phyloP scores from a whole-genome alignment of 1,140 invertebrate genomes.

The Chelonus insularis region DNA sequence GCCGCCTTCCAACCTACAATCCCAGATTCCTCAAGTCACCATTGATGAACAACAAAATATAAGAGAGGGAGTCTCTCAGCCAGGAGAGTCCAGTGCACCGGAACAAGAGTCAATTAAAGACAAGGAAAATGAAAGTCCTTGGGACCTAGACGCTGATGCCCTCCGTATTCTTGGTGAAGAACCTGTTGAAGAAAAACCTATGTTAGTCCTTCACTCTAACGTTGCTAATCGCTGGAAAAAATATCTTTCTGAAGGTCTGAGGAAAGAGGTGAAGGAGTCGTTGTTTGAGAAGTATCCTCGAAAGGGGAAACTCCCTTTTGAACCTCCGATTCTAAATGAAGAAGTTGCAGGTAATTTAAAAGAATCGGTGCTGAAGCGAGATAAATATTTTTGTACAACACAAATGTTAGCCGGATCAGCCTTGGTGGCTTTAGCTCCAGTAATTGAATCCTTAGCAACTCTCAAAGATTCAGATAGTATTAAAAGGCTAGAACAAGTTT shows the following conservation, averaged over 20 bases:
- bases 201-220: not conserved
- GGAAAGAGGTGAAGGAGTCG: not conserved
- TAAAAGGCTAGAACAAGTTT: not conserved
- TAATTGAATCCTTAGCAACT: not conserved
- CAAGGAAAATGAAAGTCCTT: not conserved
- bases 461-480: not conserved
- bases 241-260: not conserved
- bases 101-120: not conserved
- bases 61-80: not conserved
- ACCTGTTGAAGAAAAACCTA: not conserved
- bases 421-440: not conserved
- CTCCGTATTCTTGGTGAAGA: not conserved
- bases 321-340: slow-evolving; percentile 3
- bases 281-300: not conserved
- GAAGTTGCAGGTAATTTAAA: slow-evolving; percentile 6
- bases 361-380: not conserved
- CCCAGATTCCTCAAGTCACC: not conserved
- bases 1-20: not conserved
- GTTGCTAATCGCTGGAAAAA: slow-evolving; percentile 1
- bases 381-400: not conserved
- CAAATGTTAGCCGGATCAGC: not conserved
- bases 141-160: not conserved
- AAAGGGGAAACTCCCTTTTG: not conserved
- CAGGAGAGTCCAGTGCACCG: not conserved
- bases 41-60: not conserved